Evolutionary conservation across 2,888 invertebrate species (phyloP), one percentile per base, ranked within the genome.

Genomic region (Nemapogon koenigi): DNA sequence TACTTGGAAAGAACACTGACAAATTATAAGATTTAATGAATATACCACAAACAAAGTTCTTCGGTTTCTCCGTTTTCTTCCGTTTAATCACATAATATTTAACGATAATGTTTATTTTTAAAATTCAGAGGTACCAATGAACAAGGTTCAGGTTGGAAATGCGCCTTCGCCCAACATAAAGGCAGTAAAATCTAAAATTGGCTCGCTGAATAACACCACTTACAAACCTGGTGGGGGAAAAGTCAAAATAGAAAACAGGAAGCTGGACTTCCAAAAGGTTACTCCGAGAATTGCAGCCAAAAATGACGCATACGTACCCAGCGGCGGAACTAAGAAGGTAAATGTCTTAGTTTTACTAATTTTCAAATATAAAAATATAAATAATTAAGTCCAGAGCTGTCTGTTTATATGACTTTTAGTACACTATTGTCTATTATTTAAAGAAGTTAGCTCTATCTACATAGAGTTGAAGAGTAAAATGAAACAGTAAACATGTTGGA

Each of bases 101-200:
- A n/a, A n/a, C n/a, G n/a, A n/a, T 15, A 4, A 30, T 16, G 16
- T 16, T 31, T 16, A 30, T 40, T 38, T 71, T 73, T 17, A 4
- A n/a, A n/a, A n/a, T n/a, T n/a, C 69, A 90, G 87, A 88, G 84
- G 79, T 94, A 56, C 92, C 94, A 47, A 94, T 94, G 91, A 95
- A 94, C 66, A 94, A 94, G 80, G 76, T 94, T 44, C 92, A 94
- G 83, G 94, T 94, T 33, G 95, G 96, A 37, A 87, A 90, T 51
- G 91, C 91, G 39, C 94, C 94, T 41, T 94, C 94, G 39, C 96
- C 94, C 16, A 95, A 95, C 67, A 82, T 94, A 53, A 95, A 94
- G 76, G 85, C 89, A 45, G 90, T 93, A n/a, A 88, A 87, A 62
- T 94, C 94, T 16, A 95, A 94, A 81, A 93, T 95, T 52, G 94